Evolutionary conservation across 2,113 vertebrate species (phyloP).

Genomic region (Mus musculus): GRCm39 chr19:24474001-24474500

Average conservation of each 20-base stretch:
- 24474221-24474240: not conserved
- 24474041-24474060: not conserved
- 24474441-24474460: not conserved
- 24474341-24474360: not conserved
- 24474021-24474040: not conserved
- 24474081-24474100: not conserved
- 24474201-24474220: not conserved
- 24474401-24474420: not conserved
- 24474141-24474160: too few species aligned
- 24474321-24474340: not conserved
- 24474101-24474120: not conserved
- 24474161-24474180: not conserved
- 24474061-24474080: not conserved
- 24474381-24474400: not conserved
- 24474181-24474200: not conserved
- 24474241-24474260: not conserved
- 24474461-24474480: not conserved
- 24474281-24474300: not conserved
- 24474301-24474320: not conserved
- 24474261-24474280: not conserved
- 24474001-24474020: not conserved
- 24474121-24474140: not conserved
- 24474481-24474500: not conserved
- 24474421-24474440: not conserved
- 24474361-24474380: constrained; percentile 12